These are phyloP conservation scores for Timema cristinae DNA, from an alignment of 2,888 invertebrate species.

Conservation along the genomic window DNA sequence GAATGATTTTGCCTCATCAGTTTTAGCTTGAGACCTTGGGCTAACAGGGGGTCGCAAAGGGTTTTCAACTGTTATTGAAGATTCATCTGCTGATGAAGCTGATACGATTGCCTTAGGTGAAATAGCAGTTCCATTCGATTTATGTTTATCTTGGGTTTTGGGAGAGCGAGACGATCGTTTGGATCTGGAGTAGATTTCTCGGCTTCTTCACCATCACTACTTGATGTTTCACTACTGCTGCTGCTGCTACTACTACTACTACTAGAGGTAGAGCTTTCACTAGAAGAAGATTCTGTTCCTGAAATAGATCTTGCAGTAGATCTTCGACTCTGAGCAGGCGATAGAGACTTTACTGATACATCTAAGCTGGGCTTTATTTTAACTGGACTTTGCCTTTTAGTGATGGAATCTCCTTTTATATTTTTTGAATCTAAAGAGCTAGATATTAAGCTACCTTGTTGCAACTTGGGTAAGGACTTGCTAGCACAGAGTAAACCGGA, in stretches of 20 bases:
- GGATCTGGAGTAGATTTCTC: conserved; percentile 5
- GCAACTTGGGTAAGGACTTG: conserved; percentile 4
- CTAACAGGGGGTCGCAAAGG: conserved; percentile 52
- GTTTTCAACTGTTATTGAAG: conserved; percentile 38
- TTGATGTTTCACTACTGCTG: conserved; percentile 35
- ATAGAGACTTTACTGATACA: too few species aligned
- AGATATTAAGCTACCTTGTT: background rate
- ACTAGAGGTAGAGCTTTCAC: conserved; percentile 38
- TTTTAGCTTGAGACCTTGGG: conserved; percentile 48
- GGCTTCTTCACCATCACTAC: conserved; percentile 19
- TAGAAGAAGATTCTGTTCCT: background rate
- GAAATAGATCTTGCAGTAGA: too few species aligned
- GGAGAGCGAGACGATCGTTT: conserved; percentile 4
- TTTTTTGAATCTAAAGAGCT: too few species aligned
- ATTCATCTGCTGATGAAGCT: conserved; percentile 49
- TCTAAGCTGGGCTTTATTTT: too few species aligned
- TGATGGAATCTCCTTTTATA: too few species aligned
- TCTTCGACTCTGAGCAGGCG: too few species aligned
- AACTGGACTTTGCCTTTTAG: too few species aligned
- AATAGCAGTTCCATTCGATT: background rate
- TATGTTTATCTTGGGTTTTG: background rate
- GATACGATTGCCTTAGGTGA: background rate
- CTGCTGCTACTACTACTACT: conserved; percentile 33
- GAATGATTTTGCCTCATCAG: conserved; percentile 66
- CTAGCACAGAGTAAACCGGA: background rate